These are phyloP conservation scores for Mormyrops boulengeri DNA, from an alignment of 2,797 vertebrate genomes.

Conservation along the genomic window DNA sequence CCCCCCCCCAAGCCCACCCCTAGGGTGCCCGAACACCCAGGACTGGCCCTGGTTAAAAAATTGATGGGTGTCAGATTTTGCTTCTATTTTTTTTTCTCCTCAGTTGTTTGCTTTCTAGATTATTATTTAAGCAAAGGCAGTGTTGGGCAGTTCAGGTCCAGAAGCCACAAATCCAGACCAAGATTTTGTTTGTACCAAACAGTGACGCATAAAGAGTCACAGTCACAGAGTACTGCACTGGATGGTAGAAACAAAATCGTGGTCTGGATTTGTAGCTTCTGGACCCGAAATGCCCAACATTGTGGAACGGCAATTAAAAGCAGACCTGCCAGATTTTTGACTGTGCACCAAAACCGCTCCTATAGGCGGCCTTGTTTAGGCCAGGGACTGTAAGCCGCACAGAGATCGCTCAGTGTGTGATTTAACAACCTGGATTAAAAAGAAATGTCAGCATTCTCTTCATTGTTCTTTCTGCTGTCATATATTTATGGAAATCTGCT, in stretches of 20 bases:
- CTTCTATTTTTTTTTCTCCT: background rate
- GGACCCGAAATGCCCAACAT: background rate
- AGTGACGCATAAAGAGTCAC: background rate
- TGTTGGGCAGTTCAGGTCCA: background rate
- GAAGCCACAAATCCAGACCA: background rate
- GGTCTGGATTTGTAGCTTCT: background rate
- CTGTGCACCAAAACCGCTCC: background rate
- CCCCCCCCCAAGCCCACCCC: no score
- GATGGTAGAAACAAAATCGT: background rate
- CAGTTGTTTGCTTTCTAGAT: background rate
- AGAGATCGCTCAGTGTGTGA: background rate
- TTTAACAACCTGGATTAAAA: constrained; percentile 1
- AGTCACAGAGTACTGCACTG: background rate
- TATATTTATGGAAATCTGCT: background rate
- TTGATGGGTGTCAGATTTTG: background rate
- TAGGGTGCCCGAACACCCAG: background rate
- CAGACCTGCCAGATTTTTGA: background rate
- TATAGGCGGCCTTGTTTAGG: background rate
- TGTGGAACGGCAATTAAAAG: background rate
- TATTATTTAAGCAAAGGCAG: background rate
- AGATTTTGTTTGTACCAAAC: background rate
- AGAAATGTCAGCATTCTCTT: background rate
- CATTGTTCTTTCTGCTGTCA: constrained; percentile 3
- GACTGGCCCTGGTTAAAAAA: background rate
- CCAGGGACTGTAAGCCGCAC: background rate